These are phyloP conservation scores for Furcula furcula DNA, from an alignment of 2,888 invertebrate species.

Conservation along the genomic window DNA sequence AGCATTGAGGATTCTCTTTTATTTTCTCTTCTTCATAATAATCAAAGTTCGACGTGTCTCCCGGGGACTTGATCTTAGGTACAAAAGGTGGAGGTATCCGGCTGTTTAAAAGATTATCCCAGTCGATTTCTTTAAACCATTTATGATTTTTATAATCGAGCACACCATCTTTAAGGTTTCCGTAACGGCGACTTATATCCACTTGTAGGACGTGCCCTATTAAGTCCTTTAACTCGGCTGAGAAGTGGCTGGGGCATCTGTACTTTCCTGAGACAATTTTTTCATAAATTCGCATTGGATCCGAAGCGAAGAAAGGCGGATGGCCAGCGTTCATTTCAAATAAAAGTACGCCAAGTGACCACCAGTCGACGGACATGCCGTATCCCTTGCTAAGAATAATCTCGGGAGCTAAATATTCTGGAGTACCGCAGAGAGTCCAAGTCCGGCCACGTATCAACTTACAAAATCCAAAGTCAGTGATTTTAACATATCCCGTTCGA, in stretches of 20 bases:
- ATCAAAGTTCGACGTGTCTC: constrained; percentile 88
- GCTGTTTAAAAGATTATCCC: constrained; percentile 91
- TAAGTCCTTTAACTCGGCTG: constrained; percentile 89
- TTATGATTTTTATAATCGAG: constrained; percentile 95
- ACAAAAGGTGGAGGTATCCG: constrained; percentile 85
- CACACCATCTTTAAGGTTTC: constrained; percentile 93
- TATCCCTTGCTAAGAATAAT: constrained; percentile 95
- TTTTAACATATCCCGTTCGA: constrained; percentile 87
- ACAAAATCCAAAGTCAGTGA: constrained; percentile 98
- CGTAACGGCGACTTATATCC: constrained; percentile 84
- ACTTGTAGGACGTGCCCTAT: constrained; percentile 88
- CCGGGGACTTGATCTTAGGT: constrained; percentile 81
- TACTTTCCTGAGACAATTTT: constrained; percentile 96
- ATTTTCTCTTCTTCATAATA: constrained; percentile 80
- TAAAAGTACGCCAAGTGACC: constrained; percentile 94
- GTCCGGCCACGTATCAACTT: constrained; percentile 90
- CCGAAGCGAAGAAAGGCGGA: constrained; percentile 96
- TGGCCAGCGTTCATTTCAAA: constrained; percentile 96
- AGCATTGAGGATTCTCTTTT: constrained; percentile 73
- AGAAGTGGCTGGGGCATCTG: constrained; percentile 91
- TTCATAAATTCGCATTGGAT: constrained; percentile 97
- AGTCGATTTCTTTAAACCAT: constrained; percentile 95
- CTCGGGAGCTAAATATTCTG: constrained; percentile 98
- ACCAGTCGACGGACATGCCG: constrained; percentile 97
- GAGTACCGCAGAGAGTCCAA: constrained; percentile 97